These are phyloP conservation scores for Mallotus villosus DNA, from an alignment of 2,797 vertebrate genomes.

Conservation along the genomic window DNA sequence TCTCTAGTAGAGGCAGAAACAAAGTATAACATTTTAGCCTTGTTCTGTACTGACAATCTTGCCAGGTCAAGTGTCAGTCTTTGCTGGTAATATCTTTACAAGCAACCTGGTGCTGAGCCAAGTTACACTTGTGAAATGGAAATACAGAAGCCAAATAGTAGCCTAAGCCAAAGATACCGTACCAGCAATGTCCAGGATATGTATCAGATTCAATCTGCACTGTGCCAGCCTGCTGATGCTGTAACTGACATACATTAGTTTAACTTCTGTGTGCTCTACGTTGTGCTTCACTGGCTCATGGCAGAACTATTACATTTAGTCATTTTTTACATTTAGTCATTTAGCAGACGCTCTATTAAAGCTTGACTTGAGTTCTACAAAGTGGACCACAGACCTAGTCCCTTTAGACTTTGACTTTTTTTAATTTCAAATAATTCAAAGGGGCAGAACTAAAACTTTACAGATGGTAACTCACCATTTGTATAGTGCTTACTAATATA, in stretches of 20 bases:
- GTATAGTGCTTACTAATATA: too few species aligned
- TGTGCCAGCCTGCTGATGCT: background rate
- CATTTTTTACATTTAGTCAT: too few species aligned
- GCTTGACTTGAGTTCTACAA: conserved; percentile 16
- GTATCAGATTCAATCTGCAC: background rate
- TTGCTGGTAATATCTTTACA: conserved; percentile 32
- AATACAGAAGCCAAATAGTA: conserved; percentile 38
- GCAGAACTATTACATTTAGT: too few species aligned
- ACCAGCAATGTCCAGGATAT: conserved; percentile 54
- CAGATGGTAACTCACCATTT: too few species aligned
- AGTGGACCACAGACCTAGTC: background rate
- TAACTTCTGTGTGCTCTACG: conserved; percentile 44
- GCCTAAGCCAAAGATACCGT: conserved; percentile 56
- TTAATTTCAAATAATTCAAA: too few species aligned
- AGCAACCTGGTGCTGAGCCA: conserved; percentile 41
- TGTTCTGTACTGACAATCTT: background rate
- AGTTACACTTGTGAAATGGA: conserved; percentile 55
- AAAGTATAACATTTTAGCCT: too few species aligned
- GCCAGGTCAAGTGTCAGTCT: conserved; percentile 45
- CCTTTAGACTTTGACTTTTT: background rate
- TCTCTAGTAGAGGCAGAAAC: too few species aligned
- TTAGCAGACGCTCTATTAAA: too few species aligned
- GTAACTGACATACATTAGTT: conserved; percentile 4
- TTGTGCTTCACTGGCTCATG: conserved; percentile 49
- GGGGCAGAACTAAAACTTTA: too few species aligned